Conservation (phyloP, 1,140 invertebrate species). For the Battus philenor region DNA sequence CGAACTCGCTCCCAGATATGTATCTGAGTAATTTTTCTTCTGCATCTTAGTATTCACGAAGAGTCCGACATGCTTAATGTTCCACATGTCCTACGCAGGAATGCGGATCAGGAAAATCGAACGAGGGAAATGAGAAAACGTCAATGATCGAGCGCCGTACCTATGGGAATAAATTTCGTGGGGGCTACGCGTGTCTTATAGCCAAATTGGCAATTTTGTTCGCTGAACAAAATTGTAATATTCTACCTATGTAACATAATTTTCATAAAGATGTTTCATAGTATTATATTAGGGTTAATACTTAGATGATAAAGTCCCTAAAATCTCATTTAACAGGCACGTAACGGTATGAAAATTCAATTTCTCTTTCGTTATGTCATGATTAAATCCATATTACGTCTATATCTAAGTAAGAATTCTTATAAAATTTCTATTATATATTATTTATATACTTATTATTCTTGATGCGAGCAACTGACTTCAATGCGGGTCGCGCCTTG, state of each 20-base stretch:
- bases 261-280: conserved; percentile 8
- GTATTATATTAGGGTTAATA: neutral
- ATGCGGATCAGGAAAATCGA: conserved; percentile 40
- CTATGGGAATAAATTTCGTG: conserved; percentile 71
- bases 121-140: conserved; percentile 59
- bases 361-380: too few species aligned
- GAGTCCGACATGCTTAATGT: conserved; percentile 40
- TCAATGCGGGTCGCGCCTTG: too few species aligned
- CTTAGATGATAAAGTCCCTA: too few species aligned
- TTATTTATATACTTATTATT: too few species aligned
- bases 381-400: too few species aligned
- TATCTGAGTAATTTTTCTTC: conserved; percentile 66
- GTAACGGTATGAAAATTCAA: too few species aligned
- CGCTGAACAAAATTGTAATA: conserved; percentile 20
- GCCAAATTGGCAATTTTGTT: conserved; percentile 58
- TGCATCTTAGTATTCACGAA: conserved; percentile 61
- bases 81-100: conserved; percentile 24
- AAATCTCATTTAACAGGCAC: too few species aligned
- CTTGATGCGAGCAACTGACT: too few species aligned
- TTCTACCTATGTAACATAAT: conserved; percentile 5
- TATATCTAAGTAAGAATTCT: too few species aligned
- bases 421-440: too few species aligned
- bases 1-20: conserved; percentile 50
- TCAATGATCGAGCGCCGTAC: conserved; percentile 74
- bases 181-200: conserved; percentile 45